Evolutionary conservation across 2,797 vertebrate genomes (phyloP).

Genomic region (Falco columbarius): DNA sequence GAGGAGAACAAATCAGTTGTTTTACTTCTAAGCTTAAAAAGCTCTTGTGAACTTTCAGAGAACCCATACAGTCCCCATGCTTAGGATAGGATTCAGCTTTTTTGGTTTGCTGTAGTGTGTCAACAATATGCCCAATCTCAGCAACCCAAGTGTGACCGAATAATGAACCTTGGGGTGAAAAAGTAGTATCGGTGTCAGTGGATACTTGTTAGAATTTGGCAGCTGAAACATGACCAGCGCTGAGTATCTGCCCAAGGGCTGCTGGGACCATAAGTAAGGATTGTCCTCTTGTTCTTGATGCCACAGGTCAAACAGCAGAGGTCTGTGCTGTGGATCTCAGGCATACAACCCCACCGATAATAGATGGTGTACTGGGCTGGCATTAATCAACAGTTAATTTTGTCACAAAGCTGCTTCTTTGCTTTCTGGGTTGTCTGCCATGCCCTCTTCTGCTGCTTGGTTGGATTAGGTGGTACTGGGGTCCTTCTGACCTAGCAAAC

Average conservation of each 20-base stretch:
- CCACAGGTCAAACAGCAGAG: neutral
- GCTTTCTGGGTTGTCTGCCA: neutral
- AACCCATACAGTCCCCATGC: neutral
- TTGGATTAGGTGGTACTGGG: neutral
- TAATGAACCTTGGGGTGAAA: neutral
- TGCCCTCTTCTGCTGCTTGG: neutral
- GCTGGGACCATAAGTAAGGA: neutral
- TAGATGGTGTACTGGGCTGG: neutral
- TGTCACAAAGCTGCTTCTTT: neutral
- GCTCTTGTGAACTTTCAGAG: neutral
- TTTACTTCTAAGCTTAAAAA: conserved; percentile 8
- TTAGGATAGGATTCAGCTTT: neutral
- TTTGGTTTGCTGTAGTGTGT: neutral
- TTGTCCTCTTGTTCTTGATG: neutral
- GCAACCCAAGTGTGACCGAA: neutral
- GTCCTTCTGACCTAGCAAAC: neutral
- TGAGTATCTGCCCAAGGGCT: neutral
- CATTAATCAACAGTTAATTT: neutral
- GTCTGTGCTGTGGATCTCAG: neutral
- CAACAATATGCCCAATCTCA: neutral
- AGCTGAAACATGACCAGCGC: neutral
- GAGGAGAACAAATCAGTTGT: neutral
- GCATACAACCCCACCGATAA: neutral
- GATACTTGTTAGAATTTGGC: neutral
- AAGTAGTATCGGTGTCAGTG: neutral